These are phyloP conservation scores for Drosophila santomea DNA, from an alignment of 1,140 invertebrate genomes.

Conservation along the genomic window DNA sequence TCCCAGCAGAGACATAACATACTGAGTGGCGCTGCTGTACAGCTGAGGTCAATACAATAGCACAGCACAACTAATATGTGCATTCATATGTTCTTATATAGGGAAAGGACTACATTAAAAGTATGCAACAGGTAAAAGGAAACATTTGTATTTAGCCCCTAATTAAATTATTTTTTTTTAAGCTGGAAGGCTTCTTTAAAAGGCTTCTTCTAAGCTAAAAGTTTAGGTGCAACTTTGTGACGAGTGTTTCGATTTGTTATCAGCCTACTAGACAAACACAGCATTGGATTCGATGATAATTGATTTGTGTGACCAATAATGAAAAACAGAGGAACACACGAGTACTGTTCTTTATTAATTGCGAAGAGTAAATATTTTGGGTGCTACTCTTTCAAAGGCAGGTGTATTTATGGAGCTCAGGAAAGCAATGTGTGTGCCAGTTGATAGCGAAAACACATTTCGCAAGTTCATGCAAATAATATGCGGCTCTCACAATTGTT, in stretches of 20 bases:
- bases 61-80: not conserved
- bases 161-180: slow-evolving; percentile 1
- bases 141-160: not conserved
- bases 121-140: not conserved
- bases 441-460: slow-evolving; percentile 20
- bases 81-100: too few species aligned
- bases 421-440: not conserved
- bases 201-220: not conserved
- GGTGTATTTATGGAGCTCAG: slow-evolving; percentile 14
- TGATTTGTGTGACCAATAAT: slow-evolving; percentile 1
- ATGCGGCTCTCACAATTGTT: slow-evolving; percentile 44
- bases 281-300: slow-evolving; percentile 1
- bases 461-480: slow-evolving; percentile 27
- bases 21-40: not conserved
- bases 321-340: slow-evolving; percentile 1
- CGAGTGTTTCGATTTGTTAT: slow-evolving; percentile 12
- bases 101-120: too few species aligned
- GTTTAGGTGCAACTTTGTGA: not conserved
- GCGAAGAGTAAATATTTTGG: not conserved
- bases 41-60: slow-evolving; percentile 7
- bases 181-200: not conserved
- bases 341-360: not conserved
- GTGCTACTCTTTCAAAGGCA: not conserved
- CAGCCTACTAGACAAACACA: not conserved
- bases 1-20: slow-evolving; percentile 22